These are phyloP conservation scores for Malthinus seriepunctatus DNA, from an alignment of 2,888 invertebrate genomes.

Conservation along the genomic window DNA sequence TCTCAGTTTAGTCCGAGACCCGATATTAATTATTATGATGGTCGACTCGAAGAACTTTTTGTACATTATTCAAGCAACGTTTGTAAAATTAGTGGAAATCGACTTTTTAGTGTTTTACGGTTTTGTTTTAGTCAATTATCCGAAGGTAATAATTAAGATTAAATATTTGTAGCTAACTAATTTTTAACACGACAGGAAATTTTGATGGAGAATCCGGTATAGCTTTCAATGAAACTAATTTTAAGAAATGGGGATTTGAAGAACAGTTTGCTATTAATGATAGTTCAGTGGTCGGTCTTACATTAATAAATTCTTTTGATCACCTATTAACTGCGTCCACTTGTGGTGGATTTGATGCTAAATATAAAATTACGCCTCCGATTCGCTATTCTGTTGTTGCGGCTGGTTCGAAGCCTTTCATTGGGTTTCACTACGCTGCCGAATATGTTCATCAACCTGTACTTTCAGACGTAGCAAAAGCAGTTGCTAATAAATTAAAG, in stretches of 20 bases:
- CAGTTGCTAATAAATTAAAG: conserved; percentile 86
- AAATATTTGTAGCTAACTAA: neutral
- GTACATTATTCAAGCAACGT: conserved; percentile 72
- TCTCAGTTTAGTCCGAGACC: conserved; percentile 60
- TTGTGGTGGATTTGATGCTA: conserved; percentile 73
- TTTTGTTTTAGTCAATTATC: conserved; percentile 79
- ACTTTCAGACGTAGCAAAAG: conserved; percentile 89
- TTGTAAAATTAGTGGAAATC: conserved; percentile 76
- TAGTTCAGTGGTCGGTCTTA: conserved; percentile 74
- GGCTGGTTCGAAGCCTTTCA: conserved; percentile 80
- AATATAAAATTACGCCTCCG: conserved; percentile 74
- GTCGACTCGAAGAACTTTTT: conserved; percentile 69
- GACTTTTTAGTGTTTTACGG: conserved; percentile 78
- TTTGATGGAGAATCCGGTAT: neutral
- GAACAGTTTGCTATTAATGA: conserved; percentile 77
- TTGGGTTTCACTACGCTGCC: conserved; percentile 87
- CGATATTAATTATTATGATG: conserved; percentile 45
- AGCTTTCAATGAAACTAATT: conserved; percentile 59
- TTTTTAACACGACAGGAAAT: neutral
- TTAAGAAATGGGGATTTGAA: conserved; percentile 86
- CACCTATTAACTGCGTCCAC: conserved; percentile 82
- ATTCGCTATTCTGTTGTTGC: conserved; percentile 76
- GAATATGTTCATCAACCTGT: conserved; percentile 85
- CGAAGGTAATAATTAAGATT: conserved; percentile 62
- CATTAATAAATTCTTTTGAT: conserved; percentile 78